Conservation (phyloP, 2,888 invertebrate species). For the Ditula angustiorana region DNA sequence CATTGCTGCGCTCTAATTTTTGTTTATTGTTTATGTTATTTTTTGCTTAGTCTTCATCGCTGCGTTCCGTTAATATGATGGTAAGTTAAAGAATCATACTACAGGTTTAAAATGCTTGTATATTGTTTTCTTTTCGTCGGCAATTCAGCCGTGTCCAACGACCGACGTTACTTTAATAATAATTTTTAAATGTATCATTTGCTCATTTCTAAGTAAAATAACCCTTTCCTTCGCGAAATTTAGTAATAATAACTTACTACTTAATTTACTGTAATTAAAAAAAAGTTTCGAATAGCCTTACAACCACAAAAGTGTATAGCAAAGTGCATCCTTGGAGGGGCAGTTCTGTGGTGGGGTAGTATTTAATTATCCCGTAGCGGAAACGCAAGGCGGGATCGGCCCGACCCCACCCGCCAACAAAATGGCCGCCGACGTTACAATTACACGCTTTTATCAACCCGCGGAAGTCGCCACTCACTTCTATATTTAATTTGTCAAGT, state of each 20-base stretch:
- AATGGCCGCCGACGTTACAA: conserved; percentile 80
- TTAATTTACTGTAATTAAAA: not conserved
- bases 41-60: too few relatives aligned
- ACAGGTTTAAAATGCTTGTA: too few relatives aligned
- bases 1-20: too few relatives aligned
- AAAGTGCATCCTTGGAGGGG: conserved; percentile 72
- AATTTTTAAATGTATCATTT: not conserved
- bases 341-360: conserved; percentile 77
- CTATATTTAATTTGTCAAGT: conserved; percentile 51
- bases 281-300: not conserved
- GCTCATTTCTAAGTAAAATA: not conserved
- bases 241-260: not conserved
- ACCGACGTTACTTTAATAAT: not conserved
- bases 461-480: conserved; percentile 64
- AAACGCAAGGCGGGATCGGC: conserved; percentile 81
- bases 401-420: conserved; percentile 83
- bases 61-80: too few relatives aligned
- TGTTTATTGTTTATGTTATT: too few relatives aligned
- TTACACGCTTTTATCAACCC: conserved; percentile 70
- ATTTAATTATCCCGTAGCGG: conserved; percentile 82
- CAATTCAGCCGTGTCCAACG: not conserved
- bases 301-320: conserved; percentile 48
- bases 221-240: not conserved
- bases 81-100: too few relatives aligned
- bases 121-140: not conserved